Percentiles rank a stretch among this genome's conserved stretches.
These are phyloP conservation scores for Synanthedon myopaeformis DNA, from an alignment of 2,888 invertebrate species.

Conservation along the genomic window DNA sequence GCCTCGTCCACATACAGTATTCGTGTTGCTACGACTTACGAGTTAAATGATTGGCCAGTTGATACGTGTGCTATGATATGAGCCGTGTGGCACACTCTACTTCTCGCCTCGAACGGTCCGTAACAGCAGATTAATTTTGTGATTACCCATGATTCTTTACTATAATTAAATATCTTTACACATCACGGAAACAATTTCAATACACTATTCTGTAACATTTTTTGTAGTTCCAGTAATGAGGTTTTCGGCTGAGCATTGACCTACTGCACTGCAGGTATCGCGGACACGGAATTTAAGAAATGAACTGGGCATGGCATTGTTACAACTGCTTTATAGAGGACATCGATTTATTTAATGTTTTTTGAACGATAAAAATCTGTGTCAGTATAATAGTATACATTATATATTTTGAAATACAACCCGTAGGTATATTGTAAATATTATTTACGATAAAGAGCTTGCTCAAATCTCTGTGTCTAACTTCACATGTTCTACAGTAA, in stretches of 20 bases:
- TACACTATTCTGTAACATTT: conserved; percentile 34
- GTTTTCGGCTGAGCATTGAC: conserved; percentile 42
- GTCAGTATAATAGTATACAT: neutral
- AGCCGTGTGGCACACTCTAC: conserved; percentile 46
- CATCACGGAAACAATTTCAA: conserved; percentile 42
- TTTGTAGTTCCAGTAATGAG: conserved; percentile 47
- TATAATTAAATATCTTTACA: conserved; percentile 13
- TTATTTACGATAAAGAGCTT: too few species aligned
- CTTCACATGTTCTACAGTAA: too few species aligned
- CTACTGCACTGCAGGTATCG: conserved; percentile 32
- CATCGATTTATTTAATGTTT: conserved; percentile 22
- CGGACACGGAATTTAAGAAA: neutral
- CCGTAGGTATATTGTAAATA: too few species aligned
- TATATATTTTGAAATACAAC: too few species aligned
- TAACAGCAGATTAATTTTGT: conserved; percentile 6
- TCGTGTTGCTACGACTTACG: conserved; percentile 32
- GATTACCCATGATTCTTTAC: conserved; percentile 17
- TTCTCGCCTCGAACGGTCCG: conserved; percentile 25
- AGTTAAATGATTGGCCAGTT: conserved; percentile 23
- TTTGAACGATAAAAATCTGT: conserved; percentile 16
- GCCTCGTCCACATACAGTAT: conserved; percentile 1
- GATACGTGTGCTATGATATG: conserved; percentile 7
- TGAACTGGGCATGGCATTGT: conserved; percentile 2
- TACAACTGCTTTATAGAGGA: conserved; percentile 18
- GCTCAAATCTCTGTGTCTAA: too few species aligned